Conservation (phyloP, 2,113 vertebrate species). For the Salvelinus alpinus region DNA sequence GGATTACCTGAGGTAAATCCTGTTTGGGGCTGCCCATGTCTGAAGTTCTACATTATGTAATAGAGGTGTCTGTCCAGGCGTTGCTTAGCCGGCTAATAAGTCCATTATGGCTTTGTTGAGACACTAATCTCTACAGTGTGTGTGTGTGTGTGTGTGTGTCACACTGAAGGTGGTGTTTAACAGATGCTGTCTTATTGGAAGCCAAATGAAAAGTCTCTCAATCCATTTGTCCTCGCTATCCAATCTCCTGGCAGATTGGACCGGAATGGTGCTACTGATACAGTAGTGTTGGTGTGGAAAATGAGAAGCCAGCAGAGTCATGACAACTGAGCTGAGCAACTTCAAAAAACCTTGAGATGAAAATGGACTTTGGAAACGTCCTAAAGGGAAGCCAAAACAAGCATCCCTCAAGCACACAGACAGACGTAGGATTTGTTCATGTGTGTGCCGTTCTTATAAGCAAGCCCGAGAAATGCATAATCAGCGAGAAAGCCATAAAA, state of each 20-base stretch:
- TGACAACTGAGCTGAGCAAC: too few relatives aligned
- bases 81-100: neutral
- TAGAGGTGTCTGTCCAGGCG: neutral
- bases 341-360: too few relatives aligned
- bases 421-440: neutral
- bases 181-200: neutral
- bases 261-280: too few relatives aligned
- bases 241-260: too few relatives aligned
- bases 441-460: neutral
- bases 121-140: neutral
- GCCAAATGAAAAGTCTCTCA: neutral
- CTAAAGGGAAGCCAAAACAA: too few relatives aligned
- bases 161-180: neutral
- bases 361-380: too few relatives aligned
- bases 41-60: neutral
- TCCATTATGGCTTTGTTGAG: neutral
- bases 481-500: too few relatives aligned
- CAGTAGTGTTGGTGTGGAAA: too few relatives aligned
- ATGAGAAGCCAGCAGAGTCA: too few relatives aligned
- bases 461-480: too few relatives aligned
- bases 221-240: neutral
- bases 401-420: too few relatives aligned
- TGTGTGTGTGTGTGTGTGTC: too few relatives aligned
- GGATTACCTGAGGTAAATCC: slow-evolving; percentile 19
- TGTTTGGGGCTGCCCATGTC: neutral